These are phyloP conservation scores for Enteromius argenteus DNA, from an alignment of 2,797 vertebrate genomes.

Conservation along the genomic window DNA sequence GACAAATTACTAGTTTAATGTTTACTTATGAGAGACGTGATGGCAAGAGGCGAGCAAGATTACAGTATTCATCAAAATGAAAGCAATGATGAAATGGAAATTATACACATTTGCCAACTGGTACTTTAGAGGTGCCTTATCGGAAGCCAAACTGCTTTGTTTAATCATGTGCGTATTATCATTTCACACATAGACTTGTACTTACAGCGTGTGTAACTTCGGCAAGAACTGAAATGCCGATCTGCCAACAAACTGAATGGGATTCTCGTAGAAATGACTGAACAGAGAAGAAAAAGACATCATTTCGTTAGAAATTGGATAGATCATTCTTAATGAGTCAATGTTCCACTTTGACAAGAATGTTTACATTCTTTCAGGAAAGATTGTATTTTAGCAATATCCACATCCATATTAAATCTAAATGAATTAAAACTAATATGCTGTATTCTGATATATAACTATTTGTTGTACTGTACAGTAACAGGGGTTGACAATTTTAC, in stretches of 20 bases:
- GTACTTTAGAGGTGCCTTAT: slow-evolving; percentile 25
- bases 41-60: slow-evolving; percentile 35
- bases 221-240: slow-evolving; percentile 95
- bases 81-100: slow-evolving; percentile 46
- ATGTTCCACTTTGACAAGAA: neutral
- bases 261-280: slow-evolving; percentile 96
- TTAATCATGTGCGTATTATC: slow-evolving; percentile 20
- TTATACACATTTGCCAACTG: slow-evolving; percentile 42
- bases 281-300: slow-evolving; percentile 1
- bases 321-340: neutral
- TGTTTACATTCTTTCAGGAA: neutral
- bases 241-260: slow-evolving; percentile 94
- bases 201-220: slow-evolving; percentile 95
- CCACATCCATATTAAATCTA: neutral
- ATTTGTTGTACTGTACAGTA: neutral
- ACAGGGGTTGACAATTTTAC: neutral
- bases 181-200: slow-evolving; percentile 63
- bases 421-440: neutral
- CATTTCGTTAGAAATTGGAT: neutral
- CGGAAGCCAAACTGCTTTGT: slow-evolving; percentile 34
- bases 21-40: slow-evolving; percentile 30
- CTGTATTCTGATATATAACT: neutral
- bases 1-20: slow-evolving; percentile 40
- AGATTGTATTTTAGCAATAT: neutral
- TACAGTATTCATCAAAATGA: slow-evolving; percentile 36